phyloP scores from a whole-genome alignment of 2,113 vertebrate genomes.

The Urocynchramus pylzowi region DNA sequence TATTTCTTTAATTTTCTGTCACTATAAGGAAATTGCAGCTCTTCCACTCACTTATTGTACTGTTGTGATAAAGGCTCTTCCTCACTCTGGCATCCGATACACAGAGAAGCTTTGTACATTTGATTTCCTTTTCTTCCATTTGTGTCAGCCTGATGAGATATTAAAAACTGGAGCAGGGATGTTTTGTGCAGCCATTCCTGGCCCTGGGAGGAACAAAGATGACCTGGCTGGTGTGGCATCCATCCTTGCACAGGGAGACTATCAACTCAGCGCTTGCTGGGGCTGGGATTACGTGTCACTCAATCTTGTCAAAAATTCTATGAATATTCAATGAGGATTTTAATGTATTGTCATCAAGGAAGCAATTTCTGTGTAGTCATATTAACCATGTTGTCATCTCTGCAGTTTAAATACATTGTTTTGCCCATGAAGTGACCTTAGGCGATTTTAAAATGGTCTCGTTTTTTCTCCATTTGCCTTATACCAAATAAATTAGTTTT shows the following conservation, averaged over 20 bases:
- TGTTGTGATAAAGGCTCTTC: background rate
- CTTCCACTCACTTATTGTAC: background rate
- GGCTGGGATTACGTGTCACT: conserved; percentile 65
- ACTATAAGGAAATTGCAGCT: conserved; percentile 24
- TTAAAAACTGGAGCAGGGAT: background rate
- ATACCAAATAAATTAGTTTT: conserved; percentile 61
- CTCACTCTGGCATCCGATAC: background rate
- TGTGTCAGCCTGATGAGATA: background rate
- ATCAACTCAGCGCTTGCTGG: background rate
- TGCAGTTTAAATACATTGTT: conserved; percentile 72
- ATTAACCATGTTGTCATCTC: conserved; percentile 73
- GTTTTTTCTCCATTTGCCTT: conserved; percentile 40
- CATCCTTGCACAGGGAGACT: background rate
- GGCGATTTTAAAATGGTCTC: conserved; percentile 61
- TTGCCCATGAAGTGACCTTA: conserved; percentile 76
- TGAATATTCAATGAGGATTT: conserved; percentile 79
- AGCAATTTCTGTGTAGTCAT: conserved; percentile 68
- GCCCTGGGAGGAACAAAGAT: conserved; percentile 20
- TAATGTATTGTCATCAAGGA: conserved; percentile 76
- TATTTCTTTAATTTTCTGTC: conserved; percentile 32
- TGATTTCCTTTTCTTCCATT: background rate
- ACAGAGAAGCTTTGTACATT: background rate
- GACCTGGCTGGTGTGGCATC: conserved; percentile 16
- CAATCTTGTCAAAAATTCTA: conserved; percentile 74
- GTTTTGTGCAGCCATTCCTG: background rate